Conservation (phyloP, 1,140 invertebrate species). For the Hirudo medicinalis region DNA sequence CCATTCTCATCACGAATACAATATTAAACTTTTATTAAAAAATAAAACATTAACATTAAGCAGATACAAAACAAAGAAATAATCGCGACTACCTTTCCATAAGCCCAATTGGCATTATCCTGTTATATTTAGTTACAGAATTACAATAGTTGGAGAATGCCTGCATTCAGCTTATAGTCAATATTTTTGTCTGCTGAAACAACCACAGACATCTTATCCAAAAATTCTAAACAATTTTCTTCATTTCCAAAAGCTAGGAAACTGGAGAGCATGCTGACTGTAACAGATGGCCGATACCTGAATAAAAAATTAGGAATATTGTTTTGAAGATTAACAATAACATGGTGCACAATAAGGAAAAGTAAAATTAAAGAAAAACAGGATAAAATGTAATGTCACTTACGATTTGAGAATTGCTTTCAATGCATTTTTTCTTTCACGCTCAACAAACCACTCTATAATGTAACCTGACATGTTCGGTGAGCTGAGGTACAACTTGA, state of each 20-base stretch:
- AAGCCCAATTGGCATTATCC: slow-evolving; percentile 27
- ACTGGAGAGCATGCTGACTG: slow-evolving; percentile 65
- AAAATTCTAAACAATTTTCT: slow-evolving; percentile 71
- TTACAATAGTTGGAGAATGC: slow-evolving; percentile 2
- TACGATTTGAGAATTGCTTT: slow-evolving; percentile 91
- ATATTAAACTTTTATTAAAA: too few species aligned
- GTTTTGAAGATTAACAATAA: background rate
- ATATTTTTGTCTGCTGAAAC: slow-evolving; percentile 59
- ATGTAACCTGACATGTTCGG: slow-evolving; percentile 90
- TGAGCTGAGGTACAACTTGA: slow-evolving; percentile 68
- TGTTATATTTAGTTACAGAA: slow-evolving; percentile 26
- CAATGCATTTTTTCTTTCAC: slow-evolving; percentile 76
- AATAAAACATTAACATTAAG: too few species aligned
- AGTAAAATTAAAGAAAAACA: slow-evolving; percentile 20
- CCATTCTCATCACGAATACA: too few species aligned
- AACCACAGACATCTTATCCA: slow-evolving; percentile 62
- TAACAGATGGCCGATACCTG: slow-evolving; percentile 83
- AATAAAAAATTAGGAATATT: slow-evolving; percentile 25
- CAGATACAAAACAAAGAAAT: slow-evolving; percentile 3
- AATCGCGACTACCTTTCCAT: slow-evolving; percentile 16
- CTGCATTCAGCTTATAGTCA: slow-evolving; percentile 60
- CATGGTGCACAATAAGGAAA: background rate
- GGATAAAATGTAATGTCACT: slow-evolving; percentile 44
- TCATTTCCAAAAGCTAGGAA: slow-evolving; percentile 70
- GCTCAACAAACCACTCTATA: slow-evolving; percentile 89